Percentiles rank a stretch among this genome's conserved stretches.
Evolutionary conservation across 2,113 vertebrate species (phyloP).

Genomic region (Cyprinus carpio): DNA sequence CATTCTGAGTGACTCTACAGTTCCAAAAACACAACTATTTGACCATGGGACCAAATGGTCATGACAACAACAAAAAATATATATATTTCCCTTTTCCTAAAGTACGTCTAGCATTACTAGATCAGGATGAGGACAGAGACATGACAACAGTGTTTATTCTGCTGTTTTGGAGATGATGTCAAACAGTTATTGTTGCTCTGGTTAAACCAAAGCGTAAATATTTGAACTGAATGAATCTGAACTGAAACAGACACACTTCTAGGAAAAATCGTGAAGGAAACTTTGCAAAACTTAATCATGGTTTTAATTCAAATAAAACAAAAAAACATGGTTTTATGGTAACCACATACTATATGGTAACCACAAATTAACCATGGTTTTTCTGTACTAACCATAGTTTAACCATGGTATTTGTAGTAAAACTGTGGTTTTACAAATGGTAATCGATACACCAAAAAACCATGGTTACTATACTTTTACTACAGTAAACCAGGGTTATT

Average conservation of each 20-base stretch:
- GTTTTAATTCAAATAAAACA: background rate
- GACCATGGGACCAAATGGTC: background rate
- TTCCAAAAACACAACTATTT: background rate
- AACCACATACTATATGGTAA: no score
- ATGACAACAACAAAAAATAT: background rate
- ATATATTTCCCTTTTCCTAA: slow-evolving; percentile 19
- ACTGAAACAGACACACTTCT: slow-evolving; percentile 5
- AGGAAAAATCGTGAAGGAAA: background rate
- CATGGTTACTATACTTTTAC: background rate
- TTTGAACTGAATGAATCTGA: slow-evolving; percentile 36
- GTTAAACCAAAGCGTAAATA: slow-evolving; percentile 16
- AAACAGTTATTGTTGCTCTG: slow-evolving; percentile 40
- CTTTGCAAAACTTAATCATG: background rate
- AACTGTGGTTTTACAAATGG: background rate
- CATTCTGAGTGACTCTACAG: slow-evolving; percentile 13
- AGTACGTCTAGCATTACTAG: slow-evolving; percentile 43
- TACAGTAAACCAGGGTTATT: background rate
- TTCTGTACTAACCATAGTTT: background rate
- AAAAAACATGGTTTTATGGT: background rate
- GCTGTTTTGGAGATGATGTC: slow-evolving; percentile 44
- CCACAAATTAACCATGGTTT: background rate
- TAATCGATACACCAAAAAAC: background rate
- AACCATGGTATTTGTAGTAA: background rate
- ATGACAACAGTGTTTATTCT: slow-evolving; percentile 42
- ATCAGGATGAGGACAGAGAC: slow-evolving; percentile 38